Conservation (phyloP, 1,140 invertebrate genomes). For the Bombus terrestris region DNA sequence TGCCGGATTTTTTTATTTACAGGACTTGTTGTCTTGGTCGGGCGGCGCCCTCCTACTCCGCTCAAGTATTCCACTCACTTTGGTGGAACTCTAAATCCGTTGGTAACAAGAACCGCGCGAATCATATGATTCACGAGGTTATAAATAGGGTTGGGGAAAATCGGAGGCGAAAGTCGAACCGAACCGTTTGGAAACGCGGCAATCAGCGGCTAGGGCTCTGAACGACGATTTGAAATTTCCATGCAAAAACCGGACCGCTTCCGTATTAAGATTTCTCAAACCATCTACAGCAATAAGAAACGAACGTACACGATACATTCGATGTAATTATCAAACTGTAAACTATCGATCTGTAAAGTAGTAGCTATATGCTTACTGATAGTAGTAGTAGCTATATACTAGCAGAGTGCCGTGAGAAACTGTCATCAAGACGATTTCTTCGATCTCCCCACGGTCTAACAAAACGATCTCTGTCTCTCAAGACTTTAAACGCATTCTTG, state of each 20-base stretch:
- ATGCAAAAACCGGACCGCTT: too few relatives aligned
- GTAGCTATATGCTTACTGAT: too few relatives aligned
- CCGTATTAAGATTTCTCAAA: too few relatives aligned
- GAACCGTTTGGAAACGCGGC: background rate
- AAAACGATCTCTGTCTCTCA: background rate
- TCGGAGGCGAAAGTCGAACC: background rate
- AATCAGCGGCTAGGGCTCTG: background rate
- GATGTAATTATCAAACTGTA: background rate
- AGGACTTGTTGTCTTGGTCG: too few relatives aligned
- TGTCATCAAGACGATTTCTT: background rate
- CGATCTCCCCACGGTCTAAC: background rate
- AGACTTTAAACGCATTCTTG: background rate
- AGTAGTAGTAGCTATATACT: too few relatives aligned
- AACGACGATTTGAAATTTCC: too few relatives aligned
- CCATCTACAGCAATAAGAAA: too few relatives aligned
- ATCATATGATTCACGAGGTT: slow-evolving; percentile 35
- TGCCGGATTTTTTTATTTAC: background rate
- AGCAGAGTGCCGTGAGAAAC: too few relatives aligned
- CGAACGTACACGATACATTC: too few relatives aligned
- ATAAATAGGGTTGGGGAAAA: slow-evolving; percentile 23
- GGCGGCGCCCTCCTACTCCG: background rate
- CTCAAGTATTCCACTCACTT: background rate
- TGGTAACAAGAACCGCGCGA: slow-evolving; percentile 37
- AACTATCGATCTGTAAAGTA: background rate
- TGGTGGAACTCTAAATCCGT: slow-evolving; percentile 32